Evolutionary conservation across 2,888 invertebrate species (phyloP).

Genomic region (Muscina levida): DNA sequence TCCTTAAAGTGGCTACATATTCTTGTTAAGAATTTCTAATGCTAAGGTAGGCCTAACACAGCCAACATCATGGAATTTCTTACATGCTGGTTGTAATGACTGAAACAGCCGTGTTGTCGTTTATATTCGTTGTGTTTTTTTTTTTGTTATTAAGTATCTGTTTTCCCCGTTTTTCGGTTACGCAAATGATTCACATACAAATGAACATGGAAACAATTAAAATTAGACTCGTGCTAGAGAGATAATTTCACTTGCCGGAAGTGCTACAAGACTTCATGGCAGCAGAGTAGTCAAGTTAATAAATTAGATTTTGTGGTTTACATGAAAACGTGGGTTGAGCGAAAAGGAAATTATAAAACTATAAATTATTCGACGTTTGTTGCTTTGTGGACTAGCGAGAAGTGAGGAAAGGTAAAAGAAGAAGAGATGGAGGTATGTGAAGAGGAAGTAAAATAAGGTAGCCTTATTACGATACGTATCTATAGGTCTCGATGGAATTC

Average conservation of each 20-base stretch:
- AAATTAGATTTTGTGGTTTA: conserved; percentile 25
- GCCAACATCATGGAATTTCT: conserved; percentile 24
- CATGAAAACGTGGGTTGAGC: no score
- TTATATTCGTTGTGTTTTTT: no score
- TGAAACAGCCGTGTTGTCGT: neutral
- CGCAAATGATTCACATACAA: conserved; percentile 30
- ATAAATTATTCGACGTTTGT: no score
- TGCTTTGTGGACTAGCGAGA: no score
- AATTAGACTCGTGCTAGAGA: conserved; percentile 24
- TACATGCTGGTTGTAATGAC: conserved; percentile 3
- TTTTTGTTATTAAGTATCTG: no score
- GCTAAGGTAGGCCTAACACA: neutral
- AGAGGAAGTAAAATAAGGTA: no score
- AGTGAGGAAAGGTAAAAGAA: no score
- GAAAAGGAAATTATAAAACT: no score
- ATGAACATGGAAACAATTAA: conserved; percentile 42
- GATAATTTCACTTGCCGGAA: neutral
- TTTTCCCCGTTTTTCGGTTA: no score
- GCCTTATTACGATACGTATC: no score
- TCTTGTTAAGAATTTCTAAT: conserved; percentile 7
- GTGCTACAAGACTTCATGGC: neutral
- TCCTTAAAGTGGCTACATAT: conserved; percentile 14
- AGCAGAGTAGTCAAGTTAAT: conserved; percentile 10
- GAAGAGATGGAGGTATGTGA: no score
- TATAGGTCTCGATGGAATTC: no score